A percentile compares a stretch with the other conserved stretches of the same genome.
Evolutionary conservation across 30 jellyfish, hydroid and myxozoan genomes (phyloP).

Genomic region (Hydractinia echinata): DNA sequence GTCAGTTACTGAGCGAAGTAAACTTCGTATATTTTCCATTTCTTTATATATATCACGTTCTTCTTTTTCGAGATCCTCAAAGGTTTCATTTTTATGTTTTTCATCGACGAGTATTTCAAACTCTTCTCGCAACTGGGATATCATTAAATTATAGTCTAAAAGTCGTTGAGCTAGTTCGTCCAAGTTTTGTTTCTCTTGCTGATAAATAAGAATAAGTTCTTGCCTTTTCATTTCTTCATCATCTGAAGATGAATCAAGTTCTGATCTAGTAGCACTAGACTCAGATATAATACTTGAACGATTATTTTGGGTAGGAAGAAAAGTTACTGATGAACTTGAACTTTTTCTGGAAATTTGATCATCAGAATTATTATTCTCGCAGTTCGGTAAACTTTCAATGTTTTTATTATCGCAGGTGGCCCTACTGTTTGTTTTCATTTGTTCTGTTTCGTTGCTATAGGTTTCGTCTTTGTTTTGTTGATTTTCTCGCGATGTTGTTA

Average conservation of each 20-base stretch:
- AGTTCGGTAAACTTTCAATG: too few relatives aligned
- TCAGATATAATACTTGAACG: neutral
- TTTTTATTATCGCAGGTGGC: too few relatives aligned
- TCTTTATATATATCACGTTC: conserved; percentile 12
- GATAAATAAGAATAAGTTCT: neutral
- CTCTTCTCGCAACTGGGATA: conserved; percentile 24
- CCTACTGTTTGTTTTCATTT: too few relatives aligned
- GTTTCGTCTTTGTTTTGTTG: too few relatives aligned
- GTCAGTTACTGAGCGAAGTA: conserved; percentile 28
- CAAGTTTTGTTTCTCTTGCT: neutral
- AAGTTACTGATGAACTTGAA: conserved; percentile 4
- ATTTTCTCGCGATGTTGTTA: too few relatives aligned
- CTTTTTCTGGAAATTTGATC: neutral
- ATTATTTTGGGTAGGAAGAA: neutral
- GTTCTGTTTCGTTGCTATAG: too few relatives aligned
- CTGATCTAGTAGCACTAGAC: neutral
- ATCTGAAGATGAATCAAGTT: neutral
- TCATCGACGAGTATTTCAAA: neutral
- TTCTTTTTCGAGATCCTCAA: conserved; percentile 2
- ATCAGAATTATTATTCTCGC: too few relatives aligned
- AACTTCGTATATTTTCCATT: conserved; percentile 12
- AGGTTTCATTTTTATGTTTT: neutral
- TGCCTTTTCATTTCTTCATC: neutral
- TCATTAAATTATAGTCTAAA: conserved; percentile 8
- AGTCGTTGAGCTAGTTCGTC: conserved; percentile 6